Evolutionary conservation across 2,888 invertebrate genomes (phyloP).

Genomic region (Oscheius sp.): DNA sequence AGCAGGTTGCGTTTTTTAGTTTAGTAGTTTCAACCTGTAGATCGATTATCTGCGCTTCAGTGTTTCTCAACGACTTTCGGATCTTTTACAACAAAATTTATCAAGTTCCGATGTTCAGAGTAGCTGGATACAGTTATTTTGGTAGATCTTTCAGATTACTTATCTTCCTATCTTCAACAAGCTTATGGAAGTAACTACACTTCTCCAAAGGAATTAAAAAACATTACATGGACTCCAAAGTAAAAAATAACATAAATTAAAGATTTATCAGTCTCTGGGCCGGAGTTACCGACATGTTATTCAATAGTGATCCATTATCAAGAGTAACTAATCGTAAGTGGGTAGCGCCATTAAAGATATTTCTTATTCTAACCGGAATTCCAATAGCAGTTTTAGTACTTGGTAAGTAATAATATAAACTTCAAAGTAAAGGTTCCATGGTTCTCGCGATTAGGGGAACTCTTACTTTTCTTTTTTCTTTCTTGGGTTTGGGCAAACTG

Average conservation of each 20-base stretch:
- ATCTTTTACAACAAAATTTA: too few relatives aligned
- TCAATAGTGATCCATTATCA: background rate
- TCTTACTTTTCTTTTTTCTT: background rate
- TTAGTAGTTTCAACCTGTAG: background rate
- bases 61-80: background rate
- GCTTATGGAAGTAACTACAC: background rate
- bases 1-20: background rate
- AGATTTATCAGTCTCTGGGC: conserved; percentile 4
- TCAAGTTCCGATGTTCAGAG: too few relatives aligned
- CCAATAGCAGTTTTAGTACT: background rate
- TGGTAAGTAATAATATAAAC: background rate
- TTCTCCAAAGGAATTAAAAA: background rate
- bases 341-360: background rate
- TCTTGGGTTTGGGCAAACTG: background rate
- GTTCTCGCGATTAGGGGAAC: background rate
- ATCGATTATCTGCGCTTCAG: conserved; percentile 1
- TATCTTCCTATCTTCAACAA: too few relatives aligned
- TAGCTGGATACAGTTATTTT: too few relatives aligned
- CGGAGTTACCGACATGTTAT: conserved; percentile 2
- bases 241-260: background rate
- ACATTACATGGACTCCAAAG: background rate
- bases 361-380: background rate
- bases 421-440: conserved; percentile 1
- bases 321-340: background rate
- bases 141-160: too few relatives aligned